Conservation (phyloP, 2,113 vertebrate species). For the Heterochromis multidens region DNA sequence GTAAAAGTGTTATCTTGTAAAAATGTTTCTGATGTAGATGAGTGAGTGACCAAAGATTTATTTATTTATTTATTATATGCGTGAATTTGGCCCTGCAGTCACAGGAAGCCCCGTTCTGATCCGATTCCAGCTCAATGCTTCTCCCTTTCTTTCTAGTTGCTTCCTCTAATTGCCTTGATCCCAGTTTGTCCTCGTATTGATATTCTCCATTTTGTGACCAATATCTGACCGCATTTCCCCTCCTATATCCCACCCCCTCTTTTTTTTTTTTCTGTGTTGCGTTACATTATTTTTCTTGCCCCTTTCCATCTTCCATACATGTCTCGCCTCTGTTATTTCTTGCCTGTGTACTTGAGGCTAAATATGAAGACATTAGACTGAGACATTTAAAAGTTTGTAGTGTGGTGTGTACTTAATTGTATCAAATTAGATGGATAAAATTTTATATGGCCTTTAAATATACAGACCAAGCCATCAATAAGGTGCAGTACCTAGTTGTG, state of each 20-base stretch:
- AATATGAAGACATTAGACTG: background rate
- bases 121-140: constrained; percentile 3
- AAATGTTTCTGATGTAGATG: background rate
- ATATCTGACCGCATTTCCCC: constrained; percentile 20
- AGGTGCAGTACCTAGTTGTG: background rate
- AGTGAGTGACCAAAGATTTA: background rate
- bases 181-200: background rate
- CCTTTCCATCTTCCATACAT: background rate
- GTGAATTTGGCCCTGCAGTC: constrained; percentile 17
- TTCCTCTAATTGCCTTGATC: background rate
- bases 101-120: constrained; percentile 3
- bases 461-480: background rate
- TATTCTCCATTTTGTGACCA: constrained; percentile 35
- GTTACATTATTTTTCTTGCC: background rate
- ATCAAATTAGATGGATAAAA: background rate
- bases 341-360: background rate
- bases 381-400: background rate
- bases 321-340: background rate
- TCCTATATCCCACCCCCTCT: background rate
- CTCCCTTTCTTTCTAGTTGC: background rate
- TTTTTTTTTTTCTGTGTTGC: background rate
- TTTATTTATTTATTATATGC: background rate
- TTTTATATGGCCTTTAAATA: background rate
- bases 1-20: background rate
- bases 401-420: background rate